Conservation (phyloP, 2,797 vertebrate species). For the Alosa sapidissima region DNA sequence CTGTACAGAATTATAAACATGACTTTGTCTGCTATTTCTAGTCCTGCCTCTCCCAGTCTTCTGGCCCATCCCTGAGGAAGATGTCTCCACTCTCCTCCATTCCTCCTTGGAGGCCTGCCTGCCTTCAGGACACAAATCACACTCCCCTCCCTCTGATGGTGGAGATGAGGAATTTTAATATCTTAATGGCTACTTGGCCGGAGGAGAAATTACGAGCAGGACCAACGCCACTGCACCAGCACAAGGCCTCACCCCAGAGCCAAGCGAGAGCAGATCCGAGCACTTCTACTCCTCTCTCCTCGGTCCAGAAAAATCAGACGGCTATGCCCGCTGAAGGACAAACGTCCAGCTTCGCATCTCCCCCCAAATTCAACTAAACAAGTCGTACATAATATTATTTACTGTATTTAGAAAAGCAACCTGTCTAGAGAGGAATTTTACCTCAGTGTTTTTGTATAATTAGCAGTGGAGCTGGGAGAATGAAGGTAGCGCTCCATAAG, state of each 20-base stretch:
- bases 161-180: constrained; percentile 67
- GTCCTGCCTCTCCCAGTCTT: background rate
- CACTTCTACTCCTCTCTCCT: background rate
- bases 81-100: constrained; percentile 14
- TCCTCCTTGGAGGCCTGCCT: constrained; percentile 40
- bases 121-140: constrained; percentile 57
- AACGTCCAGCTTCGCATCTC: background rate
- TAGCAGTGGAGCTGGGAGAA: background rate
- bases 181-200: constrained; percentile 65
- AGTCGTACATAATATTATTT: background rate
- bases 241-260: background rate
- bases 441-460: background rate
- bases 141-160: constrained; percentile 50
- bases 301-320: background rate
- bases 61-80: background rate
- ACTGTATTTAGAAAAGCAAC: background rate
- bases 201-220: constrained; percentile 22
- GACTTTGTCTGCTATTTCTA: background rate
- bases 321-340: background rate
- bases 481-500: background rate
- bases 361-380: background rate
- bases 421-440: background rate
- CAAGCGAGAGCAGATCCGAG: background rate
- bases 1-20: background rate
- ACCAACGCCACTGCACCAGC: constrained; percentile 3